Percentiles rank a stretch among this genome's conserved stretches.
Evolutionary conservation across 1,140 invertebrate species (phyloP).

Genomic region (Drosophila kurseongensis): DNA sequence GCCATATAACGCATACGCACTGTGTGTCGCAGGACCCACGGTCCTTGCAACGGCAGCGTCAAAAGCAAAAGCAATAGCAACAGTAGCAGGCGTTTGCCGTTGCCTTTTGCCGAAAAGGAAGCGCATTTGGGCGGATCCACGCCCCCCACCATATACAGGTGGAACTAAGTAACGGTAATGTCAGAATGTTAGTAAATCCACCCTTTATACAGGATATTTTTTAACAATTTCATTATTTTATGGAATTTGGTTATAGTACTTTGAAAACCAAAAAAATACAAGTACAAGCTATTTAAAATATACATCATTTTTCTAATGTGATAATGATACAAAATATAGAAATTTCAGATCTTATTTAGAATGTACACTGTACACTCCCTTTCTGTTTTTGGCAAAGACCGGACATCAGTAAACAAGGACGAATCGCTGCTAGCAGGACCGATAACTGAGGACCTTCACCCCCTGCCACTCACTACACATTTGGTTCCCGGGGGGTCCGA

Average conservation of each 20-base stretch:
- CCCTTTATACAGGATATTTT: no score
- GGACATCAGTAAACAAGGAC: conserved; percentile 68
- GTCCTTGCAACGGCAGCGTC: conserved; percentile 11
- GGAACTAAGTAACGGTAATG: neutral
- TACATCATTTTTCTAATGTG: no score
- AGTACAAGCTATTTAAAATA: no score
- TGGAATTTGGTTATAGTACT: no score
- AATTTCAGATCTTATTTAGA: neutral
- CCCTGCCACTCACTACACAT: neutral
- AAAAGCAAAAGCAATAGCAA: conserved; percentile 10
- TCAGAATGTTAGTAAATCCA: no score
- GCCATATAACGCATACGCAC: conserved; percentile 80
- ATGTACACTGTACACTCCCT: neutral
- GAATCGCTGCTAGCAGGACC: conserved; percentile 22
- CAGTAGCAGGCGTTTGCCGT: conserved; percentile 18
- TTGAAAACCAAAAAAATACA: no score
- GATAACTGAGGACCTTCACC: conserved; percentile 18
- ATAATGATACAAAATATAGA: no score
- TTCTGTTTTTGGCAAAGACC: conserved; percentile 30
- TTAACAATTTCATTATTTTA: no score
- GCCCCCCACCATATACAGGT: neutral
- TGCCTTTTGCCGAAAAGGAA: conserved; percentile 61
- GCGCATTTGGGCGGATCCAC: conserved; percentile 32
- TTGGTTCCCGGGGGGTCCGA: conserved; percentile 21
- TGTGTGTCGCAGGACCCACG: conserved; percentile 44